Evolutionary conservation across 2,888 invertebrate genomes (phyloP), one percentile per base, ranked within the genome.

Genomic region (Strigamia crassipes): DNA sequence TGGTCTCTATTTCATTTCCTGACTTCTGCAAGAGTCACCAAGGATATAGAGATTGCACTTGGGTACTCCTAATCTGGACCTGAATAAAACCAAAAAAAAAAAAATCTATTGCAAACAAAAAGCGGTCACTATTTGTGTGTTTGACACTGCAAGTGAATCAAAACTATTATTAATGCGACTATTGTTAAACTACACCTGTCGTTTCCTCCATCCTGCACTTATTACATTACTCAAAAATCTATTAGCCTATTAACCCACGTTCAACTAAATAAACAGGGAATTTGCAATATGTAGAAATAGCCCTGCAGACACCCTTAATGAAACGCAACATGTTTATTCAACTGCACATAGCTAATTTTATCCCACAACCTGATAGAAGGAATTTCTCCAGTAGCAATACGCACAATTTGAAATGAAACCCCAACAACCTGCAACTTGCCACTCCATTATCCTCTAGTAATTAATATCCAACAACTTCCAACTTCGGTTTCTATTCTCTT

Each of bases 11-110:
- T 51, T 51, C 51, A 51, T 51, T 51, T 51, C 51, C 51, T 51
- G 51, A 51, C 51, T 51, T n/a, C 51, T 51, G 51, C 51, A n/a
- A 51, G 51, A 34, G 34, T 34, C 51, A 51, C 51, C 51, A 51
- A 51, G 51, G 51, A 51, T 51, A n/a, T 51, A 51, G 51, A 51
- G 51, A 51, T 51, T 51, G n/a, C 51, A 51, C 51, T 51, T 51
- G 51, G 51, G n/a, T 18, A 51, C 51, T 51, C n/a, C 51, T 51
- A 34, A 34, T 34, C n/a, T 51, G 10, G 3, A n/a, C 3, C 51
- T 51, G n/a, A 51, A 6, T 51, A 15, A n/a, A n/a, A 51, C n/a
- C 9, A 46, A 13, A 15, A 46, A 46, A 46, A 51, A 51, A 51
- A 51, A 51, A n/a, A 51, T n/a, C 4, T 15, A 46, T 51, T 51